phyloP scores from a whole-genome alignment of 2,888 invertebrate species.

The Cyclophora punctaria region DNA sequence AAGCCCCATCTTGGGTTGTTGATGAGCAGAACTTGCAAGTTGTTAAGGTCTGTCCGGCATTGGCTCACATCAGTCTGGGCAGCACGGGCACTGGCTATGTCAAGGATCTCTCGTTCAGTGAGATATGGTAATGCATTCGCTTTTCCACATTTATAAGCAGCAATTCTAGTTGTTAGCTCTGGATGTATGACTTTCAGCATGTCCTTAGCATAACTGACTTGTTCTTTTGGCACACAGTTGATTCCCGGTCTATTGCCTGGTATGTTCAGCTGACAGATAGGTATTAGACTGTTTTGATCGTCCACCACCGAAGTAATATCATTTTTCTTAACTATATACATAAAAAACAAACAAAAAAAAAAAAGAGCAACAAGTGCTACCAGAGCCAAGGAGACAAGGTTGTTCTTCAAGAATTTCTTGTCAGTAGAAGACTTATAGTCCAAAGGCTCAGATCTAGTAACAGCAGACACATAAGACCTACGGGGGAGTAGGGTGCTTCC shows the following conservation, averaged over 20 bases:
- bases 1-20: constrained; percentile 85
- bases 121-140: constrained; percentile 71
- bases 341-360: constrained; percentile 78
- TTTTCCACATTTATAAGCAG: constrained; percentile 74
- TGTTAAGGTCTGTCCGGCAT: constrained; percentile 75
- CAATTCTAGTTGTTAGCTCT: constrained; percentile 75
- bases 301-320: constrained; percentile 72
- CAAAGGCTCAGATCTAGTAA: constrained; percentile 47
- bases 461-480: constrained; percentile 54
- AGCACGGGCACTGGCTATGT: constrained; percentile 60
- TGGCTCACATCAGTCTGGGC: constrained; percentile 50
- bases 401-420: constrained; percentile 73
- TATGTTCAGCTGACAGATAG: constrained; percentile 72
- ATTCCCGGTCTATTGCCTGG: constrained; percentile 71
- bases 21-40: constrained; percentile 80
- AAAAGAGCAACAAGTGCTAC: constrained; percentile 77
- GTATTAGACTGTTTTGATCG: constrained; percentile 74
- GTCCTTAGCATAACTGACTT: constrained; percentile 77
- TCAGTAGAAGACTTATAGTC: constrained; percentile 62
- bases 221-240: constrained; percentile 79
- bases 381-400: constrained; percentile 78
- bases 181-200: constrained; percentile 79
- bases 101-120: constrained; percentile 77
- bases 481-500: constrained; percentile 51
- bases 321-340: constrained; percentile 80